Base-by-base conservation (phyloP, 2,113 vertebrate species). In the Oncorhynchus clarkii region DNA sequence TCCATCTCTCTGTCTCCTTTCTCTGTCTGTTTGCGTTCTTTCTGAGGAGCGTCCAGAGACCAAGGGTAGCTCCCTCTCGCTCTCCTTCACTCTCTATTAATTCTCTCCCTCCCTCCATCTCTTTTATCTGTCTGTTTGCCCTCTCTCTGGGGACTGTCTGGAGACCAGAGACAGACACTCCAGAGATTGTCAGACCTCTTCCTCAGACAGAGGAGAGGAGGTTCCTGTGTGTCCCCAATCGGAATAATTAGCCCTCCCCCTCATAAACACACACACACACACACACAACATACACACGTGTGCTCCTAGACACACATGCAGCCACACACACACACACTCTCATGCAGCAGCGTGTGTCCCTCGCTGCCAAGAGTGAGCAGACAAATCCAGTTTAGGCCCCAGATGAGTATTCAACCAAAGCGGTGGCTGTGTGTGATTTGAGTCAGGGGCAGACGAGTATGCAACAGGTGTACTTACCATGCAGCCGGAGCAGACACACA, bases 371-470 rank as follows among this genome's bases (percentile, higher is more conserved):
- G n/a, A 22, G 59, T 12, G 59, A 22, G 59, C 59, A 60, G 88
- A 91, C 89, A 90, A 93, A 91, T 92, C 86, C 81, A 89, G 84
- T 91, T 93, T 89, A 86, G 90, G 83, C 83, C 84, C 85, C 83
- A 90, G 86, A 93, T 91, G 90, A 93, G 91, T 92, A 92, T 92
- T 91, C 92, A 90, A 86, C 82, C 89, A 88, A 91, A 92, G 85
- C 89, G 89, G 84, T 84, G 89, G 86, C 86, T 87, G 87, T 88
- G 78, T 86, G 81, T 91, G 89, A 92, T 31, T 91, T 88, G 86
- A 88, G 90, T 92, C 87, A 89, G 67, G 86, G 82, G 85, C 81
- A 87, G 82, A 88, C 81, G 88, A 90, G 86, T 88, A 85, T 91
- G 85, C 89, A 87, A 87, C 89, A 83, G 89, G 90, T 86, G 86